A percentile compares a stretch with the other conserved stretches of the same genome.
Conservation (phyloP, 2,797 vertebrate genomes). For the Hippocampus kuda region DNA sequence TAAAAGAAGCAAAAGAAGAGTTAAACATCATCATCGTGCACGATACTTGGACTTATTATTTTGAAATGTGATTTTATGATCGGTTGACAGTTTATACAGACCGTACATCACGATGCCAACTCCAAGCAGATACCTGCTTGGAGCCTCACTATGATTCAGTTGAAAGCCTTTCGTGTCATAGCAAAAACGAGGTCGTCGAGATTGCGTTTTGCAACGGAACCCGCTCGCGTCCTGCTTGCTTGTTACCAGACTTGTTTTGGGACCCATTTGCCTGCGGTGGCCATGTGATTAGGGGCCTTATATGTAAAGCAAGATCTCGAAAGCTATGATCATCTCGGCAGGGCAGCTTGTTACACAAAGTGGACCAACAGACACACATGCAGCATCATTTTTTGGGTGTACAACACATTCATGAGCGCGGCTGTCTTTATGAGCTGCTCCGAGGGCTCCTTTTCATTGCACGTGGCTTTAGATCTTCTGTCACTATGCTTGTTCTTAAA, state of each 20-base stretch:
- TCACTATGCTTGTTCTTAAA: conserved; percentile 18
- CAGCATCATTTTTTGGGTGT: neutral
- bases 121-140: neutral
- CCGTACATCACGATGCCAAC: neutral
- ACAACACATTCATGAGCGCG: conserved; percentile 6
- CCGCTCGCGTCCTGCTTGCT: neutral
- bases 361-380: conserved; percentile 14
- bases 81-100: too few species aligned
- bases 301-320: neutral
- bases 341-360: neutral
- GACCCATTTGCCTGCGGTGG: neutral
- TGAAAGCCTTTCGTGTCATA: neutral
- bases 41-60: neutral
- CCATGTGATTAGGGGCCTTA: neutral
- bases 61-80: neutral
- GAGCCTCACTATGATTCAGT: neutral
- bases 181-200: too few species aligned
- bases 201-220: neutral
- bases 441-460: conserved; percentile 31
- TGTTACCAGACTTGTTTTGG: neutral
- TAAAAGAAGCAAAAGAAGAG: too few species aligned
- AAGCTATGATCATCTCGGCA: neutral
- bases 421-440: conserved; percentile 12
- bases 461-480: conserved; percentile 29
- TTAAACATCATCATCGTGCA: too few species aligned